Base-by-base conservation (phyloP, 2,797 vertebrate genomes). In the Oryzias sinensis region DNA sequence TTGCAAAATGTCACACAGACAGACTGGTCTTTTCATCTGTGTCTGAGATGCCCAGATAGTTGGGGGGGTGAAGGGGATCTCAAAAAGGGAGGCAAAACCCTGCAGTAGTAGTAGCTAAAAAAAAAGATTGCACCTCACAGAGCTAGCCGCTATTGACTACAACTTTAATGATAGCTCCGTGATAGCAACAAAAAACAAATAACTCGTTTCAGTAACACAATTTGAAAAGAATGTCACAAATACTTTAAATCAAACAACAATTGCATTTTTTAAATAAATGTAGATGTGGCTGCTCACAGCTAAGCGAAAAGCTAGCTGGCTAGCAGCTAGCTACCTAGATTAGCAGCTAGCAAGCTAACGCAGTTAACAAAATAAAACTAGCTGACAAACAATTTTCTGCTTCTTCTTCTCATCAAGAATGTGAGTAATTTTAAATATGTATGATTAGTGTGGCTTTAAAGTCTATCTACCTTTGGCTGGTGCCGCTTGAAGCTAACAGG, bases 291-390 rank as follows among this genome's bases (percentile, higher is more conserved):
- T 53, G 64, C 0, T 56, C 68, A 56, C 65, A 59, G 64, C 76
- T 58, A 41, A 18, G 76, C 72, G 81, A 79, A 72, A 72, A 53
- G 83, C 86, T 86, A 82, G n/a, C n/a, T n/a, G 74, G 44, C 4
- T 47, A 25, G 33, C 13, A 33, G 72, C 68, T 59, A 56, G 56
- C 48, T 68, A 53, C 47, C 47, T 55, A 20, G 24, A 47, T 53
- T 79, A 66, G 70, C 73, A 63, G 18, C 57, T 72, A 75, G 74
- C 68, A 65, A 43, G 77, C 77, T 62, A 59, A 70, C 60, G 24
- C 59, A 51, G 6, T 47, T 37, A 37, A 66, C 8, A 43, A 6
- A 53, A 70, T 13, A 22, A 9, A 22, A 18, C 18, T 18, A 57
- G 17, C 50, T 2, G 14, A 1, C 52, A 41, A 24, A 49, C 13